These are phyloP conservation scores for Diachasma alloeum DNA, from an alignment of 1,140 invertebrate species.

Conservation along the genomic window DNA sequence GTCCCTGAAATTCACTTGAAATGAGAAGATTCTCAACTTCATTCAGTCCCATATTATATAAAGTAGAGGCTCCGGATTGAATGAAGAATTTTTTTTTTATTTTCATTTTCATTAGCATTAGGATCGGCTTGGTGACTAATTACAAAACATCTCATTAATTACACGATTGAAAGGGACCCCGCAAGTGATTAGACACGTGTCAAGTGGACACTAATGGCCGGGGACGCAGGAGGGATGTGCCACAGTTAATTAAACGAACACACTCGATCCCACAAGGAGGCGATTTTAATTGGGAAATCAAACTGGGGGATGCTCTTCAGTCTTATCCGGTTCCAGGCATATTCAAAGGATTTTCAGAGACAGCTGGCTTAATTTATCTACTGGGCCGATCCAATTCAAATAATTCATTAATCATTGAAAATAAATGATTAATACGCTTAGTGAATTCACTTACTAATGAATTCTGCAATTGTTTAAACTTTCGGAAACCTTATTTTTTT, in stretches of 20 bases:
- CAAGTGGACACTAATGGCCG: conserved; percentile 17
- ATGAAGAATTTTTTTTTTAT: not conserved
- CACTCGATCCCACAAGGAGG: conserved; percentile 6
- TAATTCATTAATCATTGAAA: too few relatives aligned
- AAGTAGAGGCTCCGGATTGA: too few relatives aligned
- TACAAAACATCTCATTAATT: not conserved
- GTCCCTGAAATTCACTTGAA: not conserved
- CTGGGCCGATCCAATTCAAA: not conserved
- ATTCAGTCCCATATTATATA: too few relatives aligned
- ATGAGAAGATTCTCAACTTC: not conserved
- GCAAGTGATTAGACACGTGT: conserved; percentile 23
- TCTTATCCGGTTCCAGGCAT: not conserved
- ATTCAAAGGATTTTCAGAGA: not conserved
- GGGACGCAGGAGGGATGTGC: not conserved
- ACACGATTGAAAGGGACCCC: not conserved
- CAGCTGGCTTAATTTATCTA: not conserved
- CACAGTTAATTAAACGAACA: conserved; percentile 26
- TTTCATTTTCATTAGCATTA: not conserved
- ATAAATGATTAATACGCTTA: too few relatives aligned
- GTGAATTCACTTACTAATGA: too few relatives aligned
- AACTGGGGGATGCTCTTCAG: not conserved
- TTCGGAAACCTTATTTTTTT: too few relatives aligned
- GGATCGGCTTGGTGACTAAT: not conserved
- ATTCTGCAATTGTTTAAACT: too few relatives aligned
- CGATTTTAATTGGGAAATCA: conserved; percentile 7